Evolutionary conservation across 2,888 invertebrate species (phyloP).

Genomic region (Lamellibrachia columna): DNA sequence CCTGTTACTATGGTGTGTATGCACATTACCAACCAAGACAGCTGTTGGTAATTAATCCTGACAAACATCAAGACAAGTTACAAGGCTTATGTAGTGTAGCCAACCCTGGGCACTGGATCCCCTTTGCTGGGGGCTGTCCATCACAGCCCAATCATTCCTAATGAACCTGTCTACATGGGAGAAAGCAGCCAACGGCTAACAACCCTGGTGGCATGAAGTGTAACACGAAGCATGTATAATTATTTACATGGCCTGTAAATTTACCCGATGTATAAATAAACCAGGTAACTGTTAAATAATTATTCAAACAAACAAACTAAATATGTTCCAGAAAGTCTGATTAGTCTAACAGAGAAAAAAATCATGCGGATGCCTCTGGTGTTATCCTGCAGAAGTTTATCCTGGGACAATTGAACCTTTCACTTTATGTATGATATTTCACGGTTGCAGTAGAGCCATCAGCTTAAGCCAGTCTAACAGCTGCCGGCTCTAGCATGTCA

Average conservation of each 20-base stretch:
- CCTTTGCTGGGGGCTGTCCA: not conserved
- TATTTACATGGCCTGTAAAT: not conserved
- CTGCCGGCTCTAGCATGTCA: not conserved
- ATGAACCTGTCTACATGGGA: not conserved
- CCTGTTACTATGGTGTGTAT: not conserved
- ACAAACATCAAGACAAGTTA: constrained; percentile 10
- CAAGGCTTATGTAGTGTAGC: not conserved
- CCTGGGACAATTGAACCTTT: not conserved
- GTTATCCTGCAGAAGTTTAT: not conserved
- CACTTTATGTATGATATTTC: constrained; percentile 8
- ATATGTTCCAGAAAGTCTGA: too few species aligned
- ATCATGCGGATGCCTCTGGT: not conserved
- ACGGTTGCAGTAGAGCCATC: not conserved
- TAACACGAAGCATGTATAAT: not conserved
- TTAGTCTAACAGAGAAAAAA: too few species aligned
- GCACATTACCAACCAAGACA: not conserved
- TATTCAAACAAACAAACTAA: too few species aligned
- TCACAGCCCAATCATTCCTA: constrained; percentile 10
- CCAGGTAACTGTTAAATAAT: not conserved
- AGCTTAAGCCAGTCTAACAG: not conserved
- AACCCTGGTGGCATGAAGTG: not conserved
- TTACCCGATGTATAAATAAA: not conserved
- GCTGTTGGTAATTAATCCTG: constrained; percentile 1
- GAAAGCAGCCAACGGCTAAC: not conserved
- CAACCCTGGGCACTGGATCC: not conserved